Evolutionary conservation across 2,888 invertebrate species (phyloP).

Genomic region (Synanthedon tipuliformis): DNA sequence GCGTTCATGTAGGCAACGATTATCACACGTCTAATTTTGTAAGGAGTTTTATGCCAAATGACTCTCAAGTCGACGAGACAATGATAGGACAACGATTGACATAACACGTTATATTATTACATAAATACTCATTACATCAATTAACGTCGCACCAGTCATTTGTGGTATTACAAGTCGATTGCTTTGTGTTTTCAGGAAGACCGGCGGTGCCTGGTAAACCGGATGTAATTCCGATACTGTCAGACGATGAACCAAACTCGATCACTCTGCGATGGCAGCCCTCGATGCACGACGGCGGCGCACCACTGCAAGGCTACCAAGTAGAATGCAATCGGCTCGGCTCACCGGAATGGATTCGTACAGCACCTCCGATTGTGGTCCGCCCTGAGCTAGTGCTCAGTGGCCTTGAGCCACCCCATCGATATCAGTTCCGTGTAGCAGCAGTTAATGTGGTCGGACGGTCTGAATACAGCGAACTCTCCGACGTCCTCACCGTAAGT

Average conservation of each 20-base stretch:
- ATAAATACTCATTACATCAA: slow-evolving; percentile 8
- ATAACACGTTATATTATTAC: too few species aligned
- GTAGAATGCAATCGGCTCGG: slow-evolving; percentile 78
- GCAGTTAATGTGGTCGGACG: slow-evolving; percentile 92
- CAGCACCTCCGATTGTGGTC: slow-evolving; percentile 78
- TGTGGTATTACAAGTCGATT: background rate
- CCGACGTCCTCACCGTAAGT: slow-evolving; percentile 87
- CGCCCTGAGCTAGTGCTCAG: slow-evolving; percentile 82
- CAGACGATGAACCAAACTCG: slow-evolving; percentile 82
- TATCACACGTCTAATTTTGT: slow-evolving; percentile 61
- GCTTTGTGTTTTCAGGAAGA: slow-evolving; percentile 70
- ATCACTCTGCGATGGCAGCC: slow-evolving; percentile 86
- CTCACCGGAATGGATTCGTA: slow-evolving; percentile 86
- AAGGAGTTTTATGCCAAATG: slow-evolving; percentile 52
- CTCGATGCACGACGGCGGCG: slow-evolving; percentile 86
- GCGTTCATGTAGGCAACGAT: slow-evolving; percentile 53
- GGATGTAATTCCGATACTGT: slow-evolving; percentile 77
- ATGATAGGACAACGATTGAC: slow-evolving; percentile 17
- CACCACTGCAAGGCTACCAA: slow-evolving; percentile 84
- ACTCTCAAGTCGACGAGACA: slow-evolving; percentile 15
- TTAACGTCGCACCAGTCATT: background rate
- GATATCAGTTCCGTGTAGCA: slow-evolving; percentile 90
- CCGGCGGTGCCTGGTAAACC: slow-evolving; percentile 87
- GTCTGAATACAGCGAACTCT: slow-evolving; percentile 86
- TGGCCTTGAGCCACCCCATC: slow-evolving; percentile 86